Evolutionary conservation across 2,797 vertebrate species (phyloP), one percentile per base, ranked within the genome.

Genomic region (Pampus argenteus): DNA sequence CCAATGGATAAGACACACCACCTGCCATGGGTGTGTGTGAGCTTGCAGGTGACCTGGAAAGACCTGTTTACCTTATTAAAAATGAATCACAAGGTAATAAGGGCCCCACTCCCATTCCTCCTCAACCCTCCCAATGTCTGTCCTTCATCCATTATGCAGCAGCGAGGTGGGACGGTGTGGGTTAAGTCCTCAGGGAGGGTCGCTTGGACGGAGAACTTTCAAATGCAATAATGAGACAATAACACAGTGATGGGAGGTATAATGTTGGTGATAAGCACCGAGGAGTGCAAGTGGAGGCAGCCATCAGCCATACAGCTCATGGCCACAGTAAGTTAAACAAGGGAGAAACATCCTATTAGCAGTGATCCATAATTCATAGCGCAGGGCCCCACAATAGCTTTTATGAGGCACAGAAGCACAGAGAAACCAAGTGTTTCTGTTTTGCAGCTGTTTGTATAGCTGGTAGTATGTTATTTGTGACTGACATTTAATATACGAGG

Each of bases 41-140:
- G 85, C 60, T 48, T 57, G 38, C 78, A 88, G 87, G 81, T 94
- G 94, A 94, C 94, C 94, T 84, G 86, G 75, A 88, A 91, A 92
- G 92, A 93, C 93, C 92, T 92, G 92, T 93, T 93, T 92, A 91
- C 88, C 86, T 93, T 92, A 94, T 95, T 94, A 94, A 94, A 95
- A 94, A 94, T 95, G 60, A 92, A 94, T 93, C 88, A 89, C 71
- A 91, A 94, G 90, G 90, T 93, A 93, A 94, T 93, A 93, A 91
- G 91, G 89, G 75, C 79, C 73, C 76, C 15, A 4, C 78, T 75
- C 70, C 76, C 62, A 29, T 26, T 69, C 67, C 65, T 55, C 74
- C 42, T 26, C 71, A 28, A 42, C 69, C 76, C 62, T 77, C 55
- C 82, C 74, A 60, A 70, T 73, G 86, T 75, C 89, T 94, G 84